Base-by-base conservation (phyloP, 2,797 vertebrate genomes). In the Gallirallus australis region DNA sequence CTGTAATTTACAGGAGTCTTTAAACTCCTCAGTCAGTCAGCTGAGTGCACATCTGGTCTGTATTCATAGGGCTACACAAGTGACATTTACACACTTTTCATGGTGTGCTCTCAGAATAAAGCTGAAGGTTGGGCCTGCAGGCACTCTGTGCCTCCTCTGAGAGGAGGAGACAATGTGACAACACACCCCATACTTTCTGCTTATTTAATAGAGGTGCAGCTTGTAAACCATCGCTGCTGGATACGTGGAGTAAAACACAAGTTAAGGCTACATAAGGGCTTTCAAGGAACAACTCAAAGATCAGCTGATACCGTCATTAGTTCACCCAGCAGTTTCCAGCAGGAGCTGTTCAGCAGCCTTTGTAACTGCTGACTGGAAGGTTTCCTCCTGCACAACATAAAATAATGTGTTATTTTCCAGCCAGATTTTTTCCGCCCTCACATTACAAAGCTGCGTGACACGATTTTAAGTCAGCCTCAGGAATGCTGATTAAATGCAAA, bases 371-470 rank as follows among this genome's bases (percentile, higher is more conserved):
- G 71, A 45, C 9, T 12, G 33, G 39, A 66, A 83, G 60, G 6
- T 42, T 91, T 86, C 76, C 88, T 70, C 79, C 30, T 89, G 69
- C 56, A 89, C 30, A 91, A 64, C 82, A 64, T 45, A 53, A 94
- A 86, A 84, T 39, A 50, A 61, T 24, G 42, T 54, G 10, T 39
- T 85, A 31, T 68, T 72, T 94, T 75, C 53, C 37, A 68, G 7
- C 27, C 59, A 35, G 39, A 6, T 52, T 70, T 57, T 23, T 69
- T 48, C 27, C 24, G 30, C 72, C 52, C 47, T 15, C 17, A 27
- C 24, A 9, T 70, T 68, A 28, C 23, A 37, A 87, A 91, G 20
- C 14, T 70, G 0, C 56, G 31, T 52, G 57, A 64, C 16, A 6
- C 57, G 31, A 63, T 85, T 45, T 70, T 71, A 91, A 94, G 10